Evolutionary conservation across 2,113 vertebrate genomes (phyloP), one percentile per base, ranked within the genome.

Genomic region (Malurus elegans): DNA sequence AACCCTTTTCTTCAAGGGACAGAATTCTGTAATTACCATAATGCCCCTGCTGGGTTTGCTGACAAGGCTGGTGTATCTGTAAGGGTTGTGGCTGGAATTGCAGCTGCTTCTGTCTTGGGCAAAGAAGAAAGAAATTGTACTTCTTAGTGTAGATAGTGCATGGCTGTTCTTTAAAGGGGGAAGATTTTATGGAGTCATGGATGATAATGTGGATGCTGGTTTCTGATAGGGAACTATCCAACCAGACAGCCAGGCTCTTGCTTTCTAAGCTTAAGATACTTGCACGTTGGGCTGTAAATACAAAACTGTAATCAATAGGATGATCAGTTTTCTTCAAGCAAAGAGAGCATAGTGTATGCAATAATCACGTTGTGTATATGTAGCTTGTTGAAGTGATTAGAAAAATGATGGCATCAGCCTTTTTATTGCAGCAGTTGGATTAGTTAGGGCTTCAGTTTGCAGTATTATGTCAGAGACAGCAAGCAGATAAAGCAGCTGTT

Each of bases 311-410:
- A 87, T 95, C 90, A 78, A 92, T 74, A 86, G 61, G 20, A 51
- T 58, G 76, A 72, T 91, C 69, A 20, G 65, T 82, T 93, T 96
- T 85, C 90, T 94, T 62, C 62, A 85, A 82, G 88, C 50, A 42
- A 36, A 76, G 50, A 50, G 32, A 85, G 48, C 53, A 16, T 8
- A 51, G 61, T 62, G 42, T 91, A 36, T 90, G 53, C 64, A 92
- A 74, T 82, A 81, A 92, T 81, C 57, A 92, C 61, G 92, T 56
- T 64, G 44, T 89, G 65, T 92, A 16, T 65, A 58, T 85, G 86
- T 81, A 93, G 50, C 73, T 92, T 75, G 86, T 94, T 93, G 88
- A 91, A 89, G 29, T 87, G 53, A 81, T 96, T 94, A 92, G 61
- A 91, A 91, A 82, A 95, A 75, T 75, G 65, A 91, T 60, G 19